Conservation (phyloP, 92 coral and sea anemone species). For the Blastomussa wellsi region DNA sequence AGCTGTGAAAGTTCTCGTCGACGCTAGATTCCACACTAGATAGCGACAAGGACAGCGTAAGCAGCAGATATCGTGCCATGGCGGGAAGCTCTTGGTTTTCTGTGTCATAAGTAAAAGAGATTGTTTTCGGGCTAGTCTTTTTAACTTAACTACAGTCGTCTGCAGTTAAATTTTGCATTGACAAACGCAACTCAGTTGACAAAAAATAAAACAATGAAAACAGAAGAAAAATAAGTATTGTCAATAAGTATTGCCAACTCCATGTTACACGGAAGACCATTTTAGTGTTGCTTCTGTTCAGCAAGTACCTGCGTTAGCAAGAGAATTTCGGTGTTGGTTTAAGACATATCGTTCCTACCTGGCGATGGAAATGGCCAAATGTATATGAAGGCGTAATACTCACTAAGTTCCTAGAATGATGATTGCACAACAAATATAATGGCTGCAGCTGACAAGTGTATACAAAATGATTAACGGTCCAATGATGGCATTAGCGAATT, state of each 20-base stretch:
- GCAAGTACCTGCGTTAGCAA: background rate
- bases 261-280: background rate
- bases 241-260: background rate
- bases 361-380: background rate
- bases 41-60: background rate
- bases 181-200: background rate
- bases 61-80: background rate
- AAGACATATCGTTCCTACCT: background rate
- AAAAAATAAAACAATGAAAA: background rate
- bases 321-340: too few relatives aligned
- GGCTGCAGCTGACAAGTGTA: background rate
- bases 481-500: background rate
- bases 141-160: background rate
- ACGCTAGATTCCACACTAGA: background rate
- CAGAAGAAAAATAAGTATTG: background rate
- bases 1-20: slow-evolving; percentile 1
- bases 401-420: background rate
- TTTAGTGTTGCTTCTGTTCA: background rate
- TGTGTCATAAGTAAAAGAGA: background rate
- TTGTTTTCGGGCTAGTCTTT: background rate
- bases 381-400: background rate
- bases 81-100: background rate
- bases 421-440: background rate
- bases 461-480: background rate
- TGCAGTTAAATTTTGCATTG: background rate